Percentiles rank a stretch among this genome's conserved stretches.
phyloP scores from a whole-genome alignment of 2,113 vertebrate species.

The Cyphomyrus plagiostoma region DNA sequence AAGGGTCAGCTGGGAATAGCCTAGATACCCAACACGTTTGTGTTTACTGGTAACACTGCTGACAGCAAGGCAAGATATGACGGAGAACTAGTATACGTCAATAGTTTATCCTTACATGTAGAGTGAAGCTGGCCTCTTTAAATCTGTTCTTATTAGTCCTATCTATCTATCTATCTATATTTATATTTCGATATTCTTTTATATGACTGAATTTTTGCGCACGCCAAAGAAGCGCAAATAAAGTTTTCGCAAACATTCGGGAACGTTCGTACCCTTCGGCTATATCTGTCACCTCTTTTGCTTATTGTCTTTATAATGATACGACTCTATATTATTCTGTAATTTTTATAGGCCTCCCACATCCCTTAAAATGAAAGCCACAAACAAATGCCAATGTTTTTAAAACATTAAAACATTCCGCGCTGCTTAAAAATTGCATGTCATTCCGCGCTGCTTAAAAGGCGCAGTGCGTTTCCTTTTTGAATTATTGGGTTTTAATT shows the following conservation, averaged over 20 bases:
- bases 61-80: background rate
- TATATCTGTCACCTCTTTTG: background rate
- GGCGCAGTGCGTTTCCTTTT: background rate
- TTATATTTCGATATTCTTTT: background rate
- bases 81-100: background rate
- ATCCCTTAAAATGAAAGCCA: background rate
- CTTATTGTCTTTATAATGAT: background rate
- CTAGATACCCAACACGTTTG: background rate
- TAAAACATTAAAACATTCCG: background rate
- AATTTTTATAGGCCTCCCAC: background rate
- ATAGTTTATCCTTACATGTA: background rate
- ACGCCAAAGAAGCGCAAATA: background rate
- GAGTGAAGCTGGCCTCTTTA: background rate
- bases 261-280: background rate
- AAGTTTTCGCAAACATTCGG: background rate
- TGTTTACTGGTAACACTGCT: background rate
- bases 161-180: background rate
- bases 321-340: background rate
- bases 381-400: background rate
- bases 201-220: background rate
- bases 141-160: no score
- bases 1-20: background rate
- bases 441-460: background rate
- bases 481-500: background rate
- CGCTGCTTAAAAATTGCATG: background rate